Evolutionary conservation across 2,113 vertebrate species (phyloP), one percentile per base, ranked within the genome.

Genomic region (Lepisosteus oculatus): DNA sequence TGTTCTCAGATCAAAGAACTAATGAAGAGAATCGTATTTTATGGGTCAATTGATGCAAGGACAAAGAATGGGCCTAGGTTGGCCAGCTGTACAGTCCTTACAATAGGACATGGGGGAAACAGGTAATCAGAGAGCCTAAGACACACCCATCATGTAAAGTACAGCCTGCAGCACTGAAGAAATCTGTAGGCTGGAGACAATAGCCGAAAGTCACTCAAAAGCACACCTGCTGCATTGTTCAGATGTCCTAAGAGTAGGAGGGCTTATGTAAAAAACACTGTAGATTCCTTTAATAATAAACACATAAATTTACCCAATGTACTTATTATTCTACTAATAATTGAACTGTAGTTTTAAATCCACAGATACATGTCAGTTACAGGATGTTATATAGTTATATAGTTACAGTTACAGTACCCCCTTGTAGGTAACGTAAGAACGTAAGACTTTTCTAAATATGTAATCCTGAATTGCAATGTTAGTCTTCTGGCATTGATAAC

Each of bases 1-100:
- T 47, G 64, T 66, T 44, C 64, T 66, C 64, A 66, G 64, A 66
- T 66, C 64, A 66, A 66, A 66, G 3, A 43, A 45, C 64, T 47
- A 6, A 45, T 66, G 6, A 41, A 41, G 8, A 66, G 64, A 44
- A 66, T 44, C 43, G 44, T 42, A 3, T 42, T 63, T 66, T 44
- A 66, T n/a, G 15, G 45, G 11, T 44, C 64, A 47, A 8, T 42
- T 47, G 43, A 66, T 41, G 7, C 43, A 47, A 43, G 14, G 64
- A 66, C 15, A 66, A 12, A 45, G 9, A 66, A 66, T 66, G 47
- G 47, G 47, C 45, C 3, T 44, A 45, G 62, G 62, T 13, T 13
- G 4, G 42, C 41, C 3, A 64, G 4, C 29, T 47, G 64, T 8
- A n/a, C 11, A 66, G 14, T 12, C n/a, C 15, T 63, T 3, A 66